Conservation (phyloP, 37 sponge, comb jelly and placozoan species). For the Oscarella lobularis region DNA sequence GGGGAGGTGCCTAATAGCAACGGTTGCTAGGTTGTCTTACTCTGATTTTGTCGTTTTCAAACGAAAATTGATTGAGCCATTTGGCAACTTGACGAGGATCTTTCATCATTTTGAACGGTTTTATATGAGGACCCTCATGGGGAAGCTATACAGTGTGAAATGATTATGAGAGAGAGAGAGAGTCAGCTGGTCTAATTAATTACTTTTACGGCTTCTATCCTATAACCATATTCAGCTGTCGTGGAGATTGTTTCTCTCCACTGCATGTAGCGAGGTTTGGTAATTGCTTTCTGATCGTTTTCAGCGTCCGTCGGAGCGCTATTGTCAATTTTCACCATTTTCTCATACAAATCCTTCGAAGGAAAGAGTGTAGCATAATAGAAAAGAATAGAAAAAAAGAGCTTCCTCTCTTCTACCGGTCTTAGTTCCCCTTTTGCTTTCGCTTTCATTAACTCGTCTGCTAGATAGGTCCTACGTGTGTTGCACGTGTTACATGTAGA, state of each 20-base stretch:
- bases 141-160: background rate
- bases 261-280: slow-evolving; percentile 97
- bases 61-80: background rate
- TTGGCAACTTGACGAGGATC: background rate
- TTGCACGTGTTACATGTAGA: too few relatives aligned
- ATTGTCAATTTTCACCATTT: slow-evolving; percentile 88
- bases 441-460: slow-evolving; percentile 77
- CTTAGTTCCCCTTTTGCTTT: slow-evolving; percentile 37
- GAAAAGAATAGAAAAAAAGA: too few relatives aligned
- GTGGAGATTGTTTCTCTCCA: slow-evolving; percentile 87
- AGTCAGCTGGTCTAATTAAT: too few relatives aligned
- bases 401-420: slow-evolving; percentile 36
- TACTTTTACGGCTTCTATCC: slow-evolving; percentile 97
- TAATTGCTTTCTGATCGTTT: slow-evolving; percentile 66
- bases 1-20: too few relatives aligned
- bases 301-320: slow-evolving; percentile 84
- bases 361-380: background rate
- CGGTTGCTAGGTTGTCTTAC: too few relatives aligned
- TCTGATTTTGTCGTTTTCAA: too few relatives aligned
- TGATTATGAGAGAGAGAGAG: too few relatives aligned
- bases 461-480: slow-evolving; percentile 65
- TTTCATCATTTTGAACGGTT: background rate
- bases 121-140: background rate
- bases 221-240: slow-evolving; percentile 75
- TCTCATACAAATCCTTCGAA: slow-evolving; percentile 88